These are phyloP conservation scores for Eptesicus fuscus DNA, from an alignment of 2,113 vertebrate species.

Conservation along the genomic window DNA sequence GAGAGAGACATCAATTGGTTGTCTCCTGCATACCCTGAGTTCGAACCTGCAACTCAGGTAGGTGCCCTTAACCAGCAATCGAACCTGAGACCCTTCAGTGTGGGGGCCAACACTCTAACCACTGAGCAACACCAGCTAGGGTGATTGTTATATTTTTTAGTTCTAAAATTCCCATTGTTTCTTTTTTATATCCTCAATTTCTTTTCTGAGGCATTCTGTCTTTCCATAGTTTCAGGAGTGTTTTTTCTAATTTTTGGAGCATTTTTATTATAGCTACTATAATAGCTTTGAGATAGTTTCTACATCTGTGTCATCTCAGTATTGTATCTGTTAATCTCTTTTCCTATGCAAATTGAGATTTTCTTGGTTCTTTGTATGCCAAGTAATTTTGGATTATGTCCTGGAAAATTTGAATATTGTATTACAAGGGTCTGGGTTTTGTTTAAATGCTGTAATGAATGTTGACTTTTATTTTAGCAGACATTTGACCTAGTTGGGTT, in stretches of 20 bases:
- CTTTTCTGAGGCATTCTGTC: constrained; percentile 30
- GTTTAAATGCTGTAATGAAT: constrained; percentile 2
- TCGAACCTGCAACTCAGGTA: too few relatives aligned
- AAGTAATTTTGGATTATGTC: constrained; percentile 19
- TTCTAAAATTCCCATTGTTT: constrained; percentile 17
- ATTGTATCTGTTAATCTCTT: constrained; percentile 9
- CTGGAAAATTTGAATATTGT: constrained; percentile 20
- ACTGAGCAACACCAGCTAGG: too few relatives aligned
- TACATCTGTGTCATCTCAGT: background rate
- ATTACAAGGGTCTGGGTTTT: background rate
- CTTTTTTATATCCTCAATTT: background rate
- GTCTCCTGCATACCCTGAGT: too few relatives aligned
- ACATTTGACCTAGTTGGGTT: background rate
- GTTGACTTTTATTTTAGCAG: constrained; percentile 20
- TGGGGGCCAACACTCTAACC: too few relatives aligned
- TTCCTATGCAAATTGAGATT: constrained; percentile 9
- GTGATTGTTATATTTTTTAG: background rate
- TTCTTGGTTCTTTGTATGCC: background rate
- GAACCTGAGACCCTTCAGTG: too few relatives aligned
- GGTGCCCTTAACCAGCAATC: too few relatives aligned
- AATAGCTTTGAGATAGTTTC: constrained; percentile 13
- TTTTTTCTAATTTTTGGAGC: constrained; percentile 7
- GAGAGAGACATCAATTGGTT: too few relatives aligned
- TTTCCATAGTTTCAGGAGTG: background rate
- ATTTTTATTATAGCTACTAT: constrained; percentile 8